Evolutionary conservation across 2,113 vertebrate species (phyloP), one percentile per base, ranked within the genome.

Genomic region (Clarias batrachus): DNA sequence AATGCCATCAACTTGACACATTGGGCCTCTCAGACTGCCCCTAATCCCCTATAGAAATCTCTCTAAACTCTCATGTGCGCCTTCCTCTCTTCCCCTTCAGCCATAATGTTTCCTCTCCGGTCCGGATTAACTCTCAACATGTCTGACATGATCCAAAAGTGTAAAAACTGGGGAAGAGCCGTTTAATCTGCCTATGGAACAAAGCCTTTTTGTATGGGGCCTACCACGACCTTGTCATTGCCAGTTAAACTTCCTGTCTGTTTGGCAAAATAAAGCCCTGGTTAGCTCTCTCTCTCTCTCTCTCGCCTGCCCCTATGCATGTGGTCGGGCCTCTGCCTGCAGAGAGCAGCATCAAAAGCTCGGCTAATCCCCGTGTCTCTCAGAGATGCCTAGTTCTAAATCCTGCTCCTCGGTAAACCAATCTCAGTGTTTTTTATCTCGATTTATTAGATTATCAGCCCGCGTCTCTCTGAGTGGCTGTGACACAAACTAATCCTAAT

Each of bases 171-270:
- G 94, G 95, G 95, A 94, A 95, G 95, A 96, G 95, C 95, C 95
- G 94, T 97, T 96, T 98, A 97, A 97, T 97, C 96, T 96, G 96
- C 95, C 96, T 95, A 94, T 94, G 95, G 96, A 97, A 97, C 96
- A 97, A 97, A 97, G 95, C 92, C 93, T 93, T 95, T 87, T 94
- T 94, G 93, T 94, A 94, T 92, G 93, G 93, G 96, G 95, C 95
- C 96, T 89, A 94, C 95, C 94, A 96, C 97, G 97, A 98, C 97
- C 97, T 96, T 97, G 97, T 99, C 98, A 97, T 95, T 96, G 95
- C 91, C 94, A 96, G 93, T 99, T 97, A 98, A 93, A 96, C 95
- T 94, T 95, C 94, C 96, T 97, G 97, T 95, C 96, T 95, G 93
- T 97, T 93, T 89, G 92, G 78, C 95, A 94, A 95, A 93, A 92